These are phyloP conservation scores for Crotophaga sulcirostris DNA, from an alignment of 2,113 vertebrate species.

Conservation along the genomic window DNA sequence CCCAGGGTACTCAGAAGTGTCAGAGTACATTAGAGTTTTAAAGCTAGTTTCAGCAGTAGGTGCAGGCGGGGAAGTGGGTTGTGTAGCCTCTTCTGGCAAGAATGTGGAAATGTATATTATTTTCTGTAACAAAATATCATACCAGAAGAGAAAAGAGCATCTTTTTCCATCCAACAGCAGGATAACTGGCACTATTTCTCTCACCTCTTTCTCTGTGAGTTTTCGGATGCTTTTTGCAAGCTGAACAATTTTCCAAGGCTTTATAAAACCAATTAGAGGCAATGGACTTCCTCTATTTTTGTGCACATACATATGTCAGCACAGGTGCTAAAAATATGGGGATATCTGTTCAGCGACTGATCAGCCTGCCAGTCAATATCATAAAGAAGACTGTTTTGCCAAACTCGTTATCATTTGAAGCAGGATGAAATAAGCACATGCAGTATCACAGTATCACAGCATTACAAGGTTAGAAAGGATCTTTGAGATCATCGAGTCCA, in stretches of 20 bases:
- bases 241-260: not conserved
- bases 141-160: not conserved
- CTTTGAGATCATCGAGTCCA: too few relatives aligned
- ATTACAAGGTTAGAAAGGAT: too few relatives aligned
- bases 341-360: not conserved
- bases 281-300: not conserved
- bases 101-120: not conserved
- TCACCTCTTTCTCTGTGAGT: not conserved
- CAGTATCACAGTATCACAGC: too few relatives aligned
- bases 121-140: not conserved
- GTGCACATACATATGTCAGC: not conserved
- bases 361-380: not conserved
- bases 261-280: not conserved
- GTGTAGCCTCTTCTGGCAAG: not conserved
- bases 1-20: not conserved
- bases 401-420: not conserved
- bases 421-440: not conserved
- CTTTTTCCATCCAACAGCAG: not conserved
- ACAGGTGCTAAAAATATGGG: not conserved
- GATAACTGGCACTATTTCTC: not conserved
- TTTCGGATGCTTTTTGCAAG: not conserved
- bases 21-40: conserved; percentile 8
- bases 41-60: not conserved
- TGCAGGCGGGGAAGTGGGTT: not conserved
- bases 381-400: not conserved